phyloP scores from a whole-genome alignment of 2,797 vertebrate genomes.

The Fringilla coelebs region DNA sequence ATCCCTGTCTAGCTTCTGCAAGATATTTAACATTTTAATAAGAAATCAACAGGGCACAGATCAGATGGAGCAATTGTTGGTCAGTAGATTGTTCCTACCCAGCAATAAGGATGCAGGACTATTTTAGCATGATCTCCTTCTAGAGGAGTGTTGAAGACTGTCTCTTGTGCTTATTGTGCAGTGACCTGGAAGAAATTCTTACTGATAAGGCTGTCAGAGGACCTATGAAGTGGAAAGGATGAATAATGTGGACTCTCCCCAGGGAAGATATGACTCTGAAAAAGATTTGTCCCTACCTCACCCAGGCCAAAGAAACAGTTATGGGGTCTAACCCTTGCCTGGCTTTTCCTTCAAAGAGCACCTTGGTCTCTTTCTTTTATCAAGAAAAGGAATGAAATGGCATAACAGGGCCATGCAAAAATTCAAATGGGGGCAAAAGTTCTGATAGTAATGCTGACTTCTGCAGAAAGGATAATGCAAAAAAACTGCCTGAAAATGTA shows the following conservation, averaged over 20 bases:
- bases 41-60: not conserved
- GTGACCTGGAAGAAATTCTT: constrained; percentile 28
- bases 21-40: not conserved
- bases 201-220: not conserved
- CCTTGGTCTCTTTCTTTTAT: not conserved
- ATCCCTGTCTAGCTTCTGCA: no score
- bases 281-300: not conserved
- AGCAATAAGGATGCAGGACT: not conserved
- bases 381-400: not conserved
- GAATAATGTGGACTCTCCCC: not conserved
- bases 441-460: not conserved
- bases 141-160: not conserved
- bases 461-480: not conserved
- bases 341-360: not conserved
- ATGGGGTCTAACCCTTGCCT: not conserved
- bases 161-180: not conserved
- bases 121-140: not conserved
- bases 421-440: not conserved
- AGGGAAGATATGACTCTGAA: not conserved
- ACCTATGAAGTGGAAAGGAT: not conserved
- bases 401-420: not conserved
- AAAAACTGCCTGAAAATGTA: not conserved
- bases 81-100: not conserved
- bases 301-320: not conserved
- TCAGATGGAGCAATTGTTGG: not conserved